Base-by-base conservation (phyloP, 2,888 invertebrate genomes). In the Stenolophus ochropezus region DNA sequence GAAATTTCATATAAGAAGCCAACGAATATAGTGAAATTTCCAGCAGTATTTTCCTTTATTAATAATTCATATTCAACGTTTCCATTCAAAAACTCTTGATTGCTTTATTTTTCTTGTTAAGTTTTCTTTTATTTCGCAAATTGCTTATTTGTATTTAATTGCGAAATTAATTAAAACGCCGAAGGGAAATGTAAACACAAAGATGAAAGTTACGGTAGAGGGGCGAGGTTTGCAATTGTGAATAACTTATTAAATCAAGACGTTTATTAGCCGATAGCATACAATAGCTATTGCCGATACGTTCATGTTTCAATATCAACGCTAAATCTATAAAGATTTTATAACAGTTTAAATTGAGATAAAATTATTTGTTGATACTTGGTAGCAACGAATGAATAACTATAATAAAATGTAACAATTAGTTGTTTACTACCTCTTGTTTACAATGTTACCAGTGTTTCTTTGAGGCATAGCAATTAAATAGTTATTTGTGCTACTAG, bases 101-200 rank as follows among this genome's bases (percentile, higher is more conserved):
- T 79, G 79, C 69, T 79, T 79, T 69, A 51, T 79, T 79, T 79
- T 79, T 79, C 79, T 79, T 53, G 49, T 53, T 69, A 51, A 79
- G 18, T 51, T 69, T 79, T 79, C 79, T 79, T 71, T 79, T 71
- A 79, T 79, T 79, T 79, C 53, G 27, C 51, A 79, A 79, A 79
- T 79, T 79, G 69, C 71, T 79, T 79, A 71, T 79, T 79, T 79
- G 79, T 71, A 69, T 79, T 79, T 79, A 71, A 79, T 79, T 79
- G 79, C 49, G 69, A 79, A 79, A 69, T 79, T 79, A 79, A 79
- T 79, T 79, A 79, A 79, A 79, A 33, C 25, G 27, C 79, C 27
- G 2, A 1, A 8, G 53, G 79, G 51, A 20, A 79, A 11, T 79
- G 49, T 78, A 79, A 51, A 79, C 79, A 79, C 79, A 69, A 79